These are phyloP conservation scores for Notocelia uddmanniana DNA, from an alignment of 2,888 invertebrate genomes.

Conservation along the genomic window DNA sequence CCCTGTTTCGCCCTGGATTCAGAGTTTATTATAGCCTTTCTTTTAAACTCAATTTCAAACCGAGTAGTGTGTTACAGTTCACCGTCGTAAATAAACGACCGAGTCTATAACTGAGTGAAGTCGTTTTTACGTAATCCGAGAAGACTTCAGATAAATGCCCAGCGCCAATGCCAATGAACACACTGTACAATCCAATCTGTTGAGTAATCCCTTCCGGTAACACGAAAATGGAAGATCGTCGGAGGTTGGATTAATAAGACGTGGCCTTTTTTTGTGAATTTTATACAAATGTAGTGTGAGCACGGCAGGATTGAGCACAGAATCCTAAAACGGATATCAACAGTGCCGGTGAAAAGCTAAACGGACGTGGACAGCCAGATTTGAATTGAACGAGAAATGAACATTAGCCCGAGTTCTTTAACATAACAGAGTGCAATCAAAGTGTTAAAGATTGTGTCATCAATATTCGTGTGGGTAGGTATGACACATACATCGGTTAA, in stretches of 20 bases:
- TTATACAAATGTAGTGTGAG: too few relatives aligned
- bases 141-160: background rate
- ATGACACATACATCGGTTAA: background rate
- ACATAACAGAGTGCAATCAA: background rate
- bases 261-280: background rate
- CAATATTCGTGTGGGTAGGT: conserved; percentile 21
- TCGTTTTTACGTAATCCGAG: background rate
- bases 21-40: background rate
- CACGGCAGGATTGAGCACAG: background rate
- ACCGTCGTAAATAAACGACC: background rate
- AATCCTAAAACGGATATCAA: background rate
- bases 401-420: background rate
- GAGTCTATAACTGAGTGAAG: background rate
- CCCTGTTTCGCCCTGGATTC: background rate
- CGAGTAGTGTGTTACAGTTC: too few relatives aligned
- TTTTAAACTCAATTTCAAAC: background rate
- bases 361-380: background rate
- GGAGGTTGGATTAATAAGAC: background rate
- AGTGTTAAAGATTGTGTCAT: background rate
- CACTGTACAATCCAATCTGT: conserved; percentile 7
- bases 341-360: background rate
- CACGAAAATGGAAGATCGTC: background rate
- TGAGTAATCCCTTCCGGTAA: background rate
- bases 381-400: background rate
- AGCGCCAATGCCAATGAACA: conserved; percentile 9